These are phyloP conservation scores for Caenorhabditis inopinata DNA, from an alignment of 1,140 invertebrate species.

Conservation along the genomic window DNA sequence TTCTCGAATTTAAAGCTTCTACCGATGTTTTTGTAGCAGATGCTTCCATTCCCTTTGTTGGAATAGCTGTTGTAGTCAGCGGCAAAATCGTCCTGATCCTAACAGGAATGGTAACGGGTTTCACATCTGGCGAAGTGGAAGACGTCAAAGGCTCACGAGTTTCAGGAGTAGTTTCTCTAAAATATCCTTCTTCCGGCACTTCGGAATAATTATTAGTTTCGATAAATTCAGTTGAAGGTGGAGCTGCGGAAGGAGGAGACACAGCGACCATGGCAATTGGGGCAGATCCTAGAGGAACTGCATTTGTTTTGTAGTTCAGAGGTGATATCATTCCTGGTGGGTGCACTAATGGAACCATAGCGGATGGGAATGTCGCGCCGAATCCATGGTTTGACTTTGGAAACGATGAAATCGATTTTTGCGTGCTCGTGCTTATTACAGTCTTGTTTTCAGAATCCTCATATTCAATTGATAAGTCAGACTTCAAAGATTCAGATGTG, in stretches of 20 bases:
- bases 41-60: background rate
- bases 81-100: background rate
- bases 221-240: too few relatives aligned
- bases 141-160: background rate
- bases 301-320: background rate
- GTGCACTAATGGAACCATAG: background rate
- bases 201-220: too few relatives aligned
- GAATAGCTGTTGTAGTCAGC: background rate
- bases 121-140: background rate
- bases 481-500: too few relatives aligned
- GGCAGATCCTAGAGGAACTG: background rate
- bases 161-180: too few relatives aligned
- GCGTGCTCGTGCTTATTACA: too few relatives aligned
- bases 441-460: too few relatives aligned
- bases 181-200: too few relatives aligned
- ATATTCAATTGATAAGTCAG: too few relatives aligned
- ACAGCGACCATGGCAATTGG: background rate
- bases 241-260: too few relatives aligned
- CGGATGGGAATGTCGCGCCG: background rate
- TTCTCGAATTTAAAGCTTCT: too few relatives aligned
- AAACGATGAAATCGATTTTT: too few relatives aligned
- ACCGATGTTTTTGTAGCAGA: background rate
- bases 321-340: background rate
- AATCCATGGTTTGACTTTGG: background rate
- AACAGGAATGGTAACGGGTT: slow-evolving; percentile 5